These are phyloP conservation scores for Perizoma flavofasciatum DNA, from an alignment of 2,888 invertebrate species.

Conservation along the genomic window DNA sequence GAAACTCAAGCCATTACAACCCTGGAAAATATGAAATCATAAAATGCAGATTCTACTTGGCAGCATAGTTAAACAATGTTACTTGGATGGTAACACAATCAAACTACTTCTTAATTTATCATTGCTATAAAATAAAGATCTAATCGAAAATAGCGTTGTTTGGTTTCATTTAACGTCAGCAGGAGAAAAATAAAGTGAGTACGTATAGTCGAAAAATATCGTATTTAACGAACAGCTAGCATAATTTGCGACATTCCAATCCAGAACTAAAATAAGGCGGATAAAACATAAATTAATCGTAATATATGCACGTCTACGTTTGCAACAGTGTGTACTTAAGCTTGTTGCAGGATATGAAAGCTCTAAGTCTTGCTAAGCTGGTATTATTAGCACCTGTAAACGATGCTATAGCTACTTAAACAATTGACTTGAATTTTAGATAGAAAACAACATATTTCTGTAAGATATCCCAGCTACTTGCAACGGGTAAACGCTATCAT, in stretches of 20 bases:
- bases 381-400: constrained; percentile 9
- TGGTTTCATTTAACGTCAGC: too few relatives aligned
- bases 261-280: not conserved
- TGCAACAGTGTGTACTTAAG: constrained; percentile 18
- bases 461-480: constrained; percentile 3
- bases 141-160: too few relatives aligned
- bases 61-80: too few relatives aligned
- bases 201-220: too few relatives aligned
- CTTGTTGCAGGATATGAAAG: constrained; percentile 17
- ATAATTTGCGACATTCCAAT: not conserved
- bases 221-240: too few relatives aligned
- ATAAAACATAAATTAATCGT: not conserved
- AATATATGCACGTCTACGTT: not conserved
- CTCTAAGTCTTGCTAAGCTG: constrained; percentile 23
- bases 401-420: not conserved
- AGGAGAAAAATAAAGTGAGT: too few relatives aligned
- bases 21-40: constrained; percentile 25
- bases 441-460: not conserved
- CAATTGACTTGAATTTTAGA: not conserved
- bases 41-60: constrained; percentile 25
- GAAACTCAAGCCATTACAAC: constrained; percentile 33
- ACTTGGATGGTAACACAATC: not conserved
- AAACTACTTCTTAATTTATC: not conserved
- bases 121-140: too few relatives aligned
- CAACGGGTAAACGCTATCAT: constrained; percentile 1